phyloP scores from a whole-genome alignment of 2,888 invertebrate species.

The Aphodius sticticus region DNA sequence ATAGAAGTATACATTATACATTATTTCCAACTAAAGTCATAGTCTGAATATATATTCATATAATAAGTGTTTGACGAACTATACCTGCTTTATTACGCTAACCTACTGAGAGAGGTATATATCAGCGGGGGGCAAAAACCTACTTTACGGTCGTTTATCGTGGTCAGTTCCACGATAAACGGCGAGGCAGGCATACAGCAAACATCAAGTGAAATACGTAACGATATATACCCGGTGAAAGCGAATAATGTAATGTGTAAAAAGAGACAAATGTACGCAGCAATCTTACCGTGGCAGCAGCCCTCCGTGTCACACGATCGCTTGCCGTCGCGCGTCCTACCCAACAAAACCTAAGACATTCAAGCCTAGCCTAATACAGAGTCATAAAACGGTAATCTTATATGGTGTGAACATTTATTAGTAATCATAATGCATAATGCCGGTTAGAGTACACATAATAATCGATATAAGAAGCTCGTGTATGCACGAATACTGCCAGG shows the following conservation, averaged over 20 bases:
- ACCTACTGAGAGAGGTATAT: neutral
- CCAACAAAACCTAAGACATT: constrained; percentile 35
- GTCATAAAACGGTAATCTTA: neutral
- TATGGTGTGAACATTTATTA: constrained; percentile 6
- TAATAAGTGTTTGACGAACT: constrained; percentile 20
- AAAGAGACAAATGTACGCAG: constrained; percentile 9
- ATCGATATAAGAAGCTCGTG: constrained; percentile 26
- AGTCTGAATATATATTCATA: constrained; percentile 27
- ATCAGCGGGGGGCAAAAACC: neutral
- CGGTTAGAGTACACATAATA: constrained; percentile 7
- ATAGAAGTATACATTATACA: constrained; percentile 14
- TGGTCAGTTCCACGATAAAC: neutral
- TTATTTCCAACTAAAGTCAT: constrained; percentile 11
- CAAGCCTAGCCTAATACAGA: constrained; percentile 5
- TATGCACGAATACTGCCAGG: constrained; percentile 33
- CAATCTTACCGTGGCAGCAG: constrained; percentile 35
- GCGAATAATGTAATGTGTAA: constrained; percentile 19
- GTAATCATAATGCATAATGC: constrained; percentile 8
- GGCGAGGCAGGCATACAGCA: constrained; percentile 18
- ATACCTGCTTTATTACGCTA: neutral
- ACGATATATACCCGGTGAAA: constrained; percentile 21
- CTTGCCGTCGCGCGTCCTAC: constrained; percentile 36
- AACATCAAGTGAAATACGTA: constrained; percentile 26
- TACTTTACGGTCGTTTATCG: too few species aligned
- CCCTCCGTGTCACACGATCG: constrained; percentile 29